phyloP scores from a whole-genome alignment of 2,113 vertebrate genomes.

The Brachypodius melanocephalos region DNA sequence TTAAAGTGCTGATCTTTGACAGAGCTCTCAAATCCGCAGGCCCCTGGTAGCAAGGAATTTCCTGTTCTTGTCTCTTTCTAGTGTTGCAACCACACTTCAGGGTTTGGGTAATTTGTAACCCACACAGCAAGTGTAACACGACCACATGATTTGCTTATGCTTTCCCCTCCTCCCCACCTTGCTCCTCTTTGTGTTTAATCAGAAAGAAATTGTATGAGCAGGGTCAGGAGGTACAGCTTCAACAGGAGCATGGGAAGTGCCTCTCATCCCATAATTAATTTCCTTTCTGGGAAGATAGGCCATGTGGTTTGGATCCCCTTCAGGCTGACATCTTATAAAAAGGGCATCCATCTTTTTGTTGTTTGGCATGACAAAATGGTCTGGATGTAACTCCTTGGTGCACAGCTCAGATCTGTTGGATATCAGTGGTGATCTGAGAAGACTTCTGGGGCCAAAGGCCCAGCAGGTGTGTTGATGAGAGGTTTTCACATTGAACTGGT shows the following conservation, averaged over 20 bases:
- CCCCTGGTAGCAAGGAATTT: neutral
- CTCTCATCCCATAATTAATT: neutral
- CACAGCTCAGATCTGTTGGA: neutral
- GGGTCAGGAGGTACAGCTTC: neutral
- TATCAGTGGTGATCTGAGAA: neutral
- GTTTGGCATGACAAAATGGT: neutral
- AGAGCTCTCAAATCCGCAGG: neutral
- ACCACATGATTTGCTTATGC: neutral
- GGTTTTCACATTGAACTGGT: neutral
- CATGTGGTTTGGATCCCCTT: neutral
- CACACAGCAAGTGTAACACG: neutral
- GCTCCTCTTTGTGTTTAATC: neutral
- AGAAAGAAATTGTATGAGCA: neutral
- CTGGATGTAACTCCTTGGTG: neutral
- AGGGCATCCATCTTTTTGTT: neutral
- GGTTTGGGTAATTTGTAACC: neutral
- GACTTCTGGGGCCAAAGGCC: neutral
- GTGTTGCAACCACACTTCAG: neutral
- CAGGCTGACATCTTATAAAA: neutral
- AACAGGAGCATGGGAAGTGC: neutral
- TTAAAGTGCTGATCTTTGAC: neutral
- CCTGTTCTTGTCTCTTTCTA: neutral
- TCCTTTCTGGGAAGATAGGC: neutral
- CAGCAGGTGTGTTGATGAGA: neutral
- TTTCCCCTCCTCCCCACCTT: neutral